Conservation (phyloP, 2,888 invertebrate species). For the Atrina japonica region DNA sequence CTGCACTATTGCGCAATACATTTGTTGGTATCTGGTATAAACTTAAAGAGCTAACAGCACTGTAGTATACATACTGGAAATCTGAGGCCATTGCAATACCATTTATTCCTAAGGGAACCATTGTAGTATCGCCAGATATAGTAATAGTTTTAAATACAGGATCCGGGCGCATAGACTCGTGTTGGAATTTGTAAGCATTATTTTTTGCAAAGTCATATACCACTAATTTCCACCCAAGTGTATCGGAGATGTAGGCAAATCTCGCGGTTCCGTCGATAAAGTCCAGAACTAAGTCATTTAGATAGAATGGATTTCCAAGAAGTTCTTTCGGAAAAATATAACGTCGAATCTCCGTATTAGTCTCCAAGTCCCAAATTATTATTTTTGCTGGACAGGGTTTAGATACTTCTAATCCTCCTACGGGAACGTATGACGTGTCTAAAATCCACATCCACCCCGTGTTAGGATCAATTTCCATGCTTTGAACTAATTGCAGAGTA, state of each 20-base stretch:
- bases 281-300: conserved; percentile 64
- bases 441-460: conserved; percentile 65
- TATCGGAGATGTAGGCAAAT: conserved; percentile 64
- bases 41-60: conserved; percentile 53
- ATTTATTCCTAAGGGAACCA: conserved; percentile 53
- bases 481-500: conserved; percentile 58
- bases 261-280: conserved; percentile 44
- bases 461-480: conserved; percentile 65
- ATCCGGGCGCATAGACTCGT: conserved; percentile 49
- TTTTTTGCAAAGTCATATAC: conserved; percentile 55
- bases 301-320: conserved; percentile 50
- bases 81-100: conserved; percentile 64
- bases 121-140: conserved; percentile 50
- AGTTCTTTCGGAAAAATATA: conserved; percentile 50
- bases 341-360: conserved; percentile 45
- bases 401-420: conserved; percentile 17
- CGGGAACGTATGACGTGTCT: conserved; percentile 55
- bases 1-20: conserved; percentile 41
- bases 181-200: conserved; percentile 51
- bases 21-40: conserved; percentile 56
- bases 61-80: conserved; percentile 59
- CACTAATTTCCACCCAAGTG: conserved; percentile 53
- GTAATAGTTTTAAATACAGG: conserved; percentile 45
- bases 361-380: conserved; percentile 56
- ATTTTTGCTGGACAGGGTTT: conserved; percentile 59